Base-by-base conservation (phyloP, 2,888 invertebrate genomes). In the Thelaira solivaga region DNA sequence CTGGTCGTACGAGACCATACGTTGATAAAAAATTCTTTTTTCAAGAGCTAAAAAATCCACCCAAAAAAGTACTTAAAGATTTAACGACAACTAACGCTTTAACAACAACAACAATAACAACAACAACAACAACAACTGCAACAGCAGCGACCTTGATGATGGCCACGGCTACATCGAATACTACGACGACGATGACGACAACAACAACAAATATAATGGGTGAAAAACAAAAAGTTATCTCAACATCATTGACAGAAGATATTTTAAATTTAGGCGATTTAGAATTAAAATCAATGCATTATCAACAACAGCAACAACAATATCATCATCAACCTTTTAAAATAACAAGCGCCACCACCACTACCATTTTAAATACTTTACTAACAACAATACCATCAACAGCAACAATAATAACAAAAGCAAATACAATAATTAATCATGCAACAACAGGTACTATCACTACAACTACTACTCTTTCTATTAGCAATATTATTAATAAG, bases 21-120 rank as follows among this genome's bases (percentile, higher is more conserved):
- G 93, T 97, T 87, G 97, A 97, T 92, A 96, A 96, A 91, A 97
- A 97, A 92, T 95, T 96, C 90, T 97, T 97, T 91, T 97, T 97
- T 92, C 96, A 96, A 91, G 96, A 97, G 90, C 92, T 97, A 86
- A 97, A 97, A 91, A 96, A 97, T 90, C 97, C 97, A 83, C 96
- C 96, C 84, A 96, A 96, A 91, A 96, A 96, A 90, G 94, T 95
- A 80, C 92, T 97, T 84, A 96, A 96, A 90, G 97, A 97, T 90
- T 91, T 97, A 45, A 88, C 89, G 74, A 76, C 82, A 74, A 82
- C 73, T 41, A 68, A 39, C 29, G 64, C 76, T 13, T 55, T 74
- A 20, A 69, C 76, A 22, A 29, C 75, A 64, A 47, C 80, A 11
- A 67, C 77, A 34, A 45, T n/a, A n/a, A n/a, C n/a, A n/a, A n/a